Conservation (phyloP, 2,888 invertebrate genomes). For the Hydrotaea diabolus region DNA sequence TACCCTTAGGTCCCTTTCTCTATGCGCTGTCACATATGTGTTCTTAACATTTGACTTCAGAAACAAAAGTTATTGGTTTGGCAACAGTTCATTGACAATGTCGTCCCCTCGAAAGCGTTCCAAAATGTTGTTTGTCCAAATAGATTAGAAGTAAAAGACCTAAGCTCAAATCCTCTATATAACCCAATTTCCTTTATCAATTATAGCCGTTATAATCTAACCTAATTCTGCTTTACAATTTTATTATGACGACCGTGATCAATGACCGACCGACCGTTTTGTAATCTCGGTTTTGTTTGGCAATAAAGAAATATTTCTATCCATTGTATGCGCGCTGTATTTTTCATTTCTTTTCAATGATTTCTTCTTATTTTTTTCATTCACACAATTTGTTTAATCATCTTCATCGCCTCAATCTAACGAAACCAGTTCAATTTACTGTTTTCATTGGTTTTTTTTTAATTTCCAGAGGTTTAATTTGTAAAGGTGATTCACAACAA, state of each 20-base stretch:
- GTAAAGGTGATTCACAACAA: conserved; percentile 18
- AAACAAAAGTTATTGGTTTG: too few species aligned
- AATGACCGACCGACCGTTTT: background rate
- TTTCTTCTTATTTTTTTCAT: conserved; percentile 9
- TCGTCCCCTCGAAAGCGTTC: too few species aligned
- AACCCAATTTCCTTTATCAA: background rate
- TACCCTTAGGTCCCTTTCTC: too few species aligned
- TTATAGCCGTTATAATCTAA: background rate
- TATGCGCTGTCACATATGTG: too few species aligned
- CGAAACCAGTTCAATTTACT: conserved; percentile 42
- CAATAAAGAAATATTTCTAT: background rate
- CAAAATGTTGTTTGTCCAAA: too few species aligned
- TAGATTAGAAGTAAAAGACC: too few species aligned
- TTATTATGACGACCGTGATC: background rate
- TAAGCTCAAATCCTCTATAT: background rate
- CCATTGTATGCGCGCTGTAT: background rate
- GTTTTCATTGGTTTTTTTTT: background rate
- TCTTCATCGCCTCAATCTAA: conserved; percentile 21
- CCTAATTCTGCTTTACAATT: background rate
- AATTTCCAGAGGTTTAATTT: background rate
- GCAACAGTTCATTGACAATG: too few species aligned
- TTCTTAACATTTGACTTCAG: too few species aligned
- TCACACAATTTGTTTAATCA: conserved; percentile 39
- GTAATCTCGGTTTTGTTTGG: conserved; percentile 33
- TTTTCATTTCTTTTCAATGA: background rate